Percentiles rank a stretch among this genome's conserved stretches.
Conservation (phyloP, 92 coral and sea anemone species). For the Montipora capitata region DNA sequence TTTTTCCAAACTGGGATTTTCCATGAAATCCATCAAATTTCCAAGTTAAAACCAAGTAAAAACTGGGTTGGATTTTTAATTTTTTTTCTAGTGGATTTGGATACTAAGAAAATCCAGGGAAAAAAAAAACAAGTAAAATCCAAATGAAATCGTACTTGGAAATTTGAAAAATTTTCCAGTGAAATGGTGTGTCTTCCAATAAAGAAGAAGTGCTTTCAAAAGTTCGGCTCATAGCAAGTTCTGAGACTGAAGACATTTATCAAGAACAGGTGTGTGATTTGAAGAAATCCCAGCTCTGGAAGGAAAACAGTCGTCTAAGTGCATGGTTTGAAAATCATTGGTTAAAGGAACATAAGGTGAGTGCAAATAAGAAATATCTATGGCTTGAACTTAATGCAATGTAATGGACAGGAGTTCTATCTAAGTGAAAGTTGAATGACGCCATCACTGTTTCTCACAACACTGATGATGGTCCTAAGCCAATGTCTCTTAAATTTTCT, state of each 20-base stretch:
- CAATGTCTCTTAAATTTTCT: background rate
- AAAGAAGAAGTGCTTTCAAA: slow-evolving; percentile 60
- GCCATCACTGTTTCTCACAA: background rate
- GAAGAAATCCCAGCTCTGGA: slow-evolving; percentile 33
- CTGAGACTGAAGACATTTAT: slow-evolving; percentile 36
- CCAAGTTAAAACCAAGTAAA: background rate
- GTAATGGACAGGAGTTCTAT: background rate
- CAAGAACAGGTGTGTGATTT: background rate
- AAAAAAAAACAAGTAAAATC: too few relatives aligned
- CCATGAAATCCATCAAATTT: background rate
- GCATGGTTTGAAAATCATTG: slow-evolving; percentile 20
- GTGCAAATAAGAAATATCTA: background rate
- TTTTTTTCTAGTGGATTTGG: background rate
- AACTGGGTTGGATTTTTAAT: background rate
- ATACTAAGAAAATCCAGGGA: too few relatives aligned
- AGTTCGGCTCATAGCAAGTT: slow-evolving; percentile 34
- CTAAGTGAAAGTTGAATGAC: background rate
- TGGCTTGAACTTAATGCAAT: background rate
- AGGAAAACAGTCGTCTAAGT: slow-evolving; percentile 23
- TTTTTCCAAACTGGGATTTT: background rate
- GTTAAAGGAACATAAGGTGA: slow-evolving; percentile 35
- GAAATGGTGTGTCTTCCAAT: slow-evolving; percentile 44
- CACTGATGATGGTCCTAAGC: background rate
- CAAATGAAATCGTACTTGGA: too few relatives aligned
- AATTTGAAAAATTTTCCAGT: too few relatives aligned